phyloP scores from a whole-genome alignment of 2,888 invertebrate genomes.

The Coelopa pilipes region DNA sequence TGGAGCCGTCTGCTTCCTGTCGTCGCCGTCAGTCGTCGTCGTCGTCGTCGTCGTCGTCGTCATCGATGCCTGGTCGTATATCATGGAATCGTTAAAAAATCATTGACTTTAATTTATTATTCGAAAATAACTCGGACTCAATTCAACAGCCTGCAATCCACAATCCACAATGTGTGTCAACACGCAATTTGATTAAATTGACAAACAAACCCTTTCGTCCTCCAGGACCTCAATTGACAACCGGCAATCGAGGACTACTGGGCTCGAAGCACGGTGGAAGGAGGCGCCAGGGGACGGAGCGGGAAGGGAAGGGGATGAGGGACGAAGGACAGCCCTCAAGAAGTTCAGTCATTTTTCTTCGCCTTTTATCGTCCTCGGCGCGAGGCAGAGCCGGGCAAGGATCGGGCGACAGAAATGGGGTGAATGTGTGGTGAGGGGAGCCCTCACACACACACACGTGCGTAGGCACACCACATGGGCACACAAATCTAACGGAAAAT shows the following conservation, averaged over 20 bases:
- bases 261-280: no score
- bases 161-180: slow-evolving; percentile 32
- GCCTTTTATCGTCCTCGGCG: no score
- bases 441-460: background rate
- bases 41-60: no score
- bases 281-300: background rate
- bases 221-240: no score
- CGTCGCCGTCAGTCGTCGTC: no score
- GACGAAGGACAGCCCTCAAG: background rate
- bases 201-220: slow-evolving; percentile 41
- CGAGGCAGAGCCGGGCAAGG: no score
- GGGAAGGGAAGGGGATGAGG: background rate
- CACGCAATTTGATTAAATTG: slow-evolving; percentile 43
- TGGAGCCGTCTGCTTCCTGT: background rate
- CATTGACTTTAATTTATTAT: slow-evolving; percentile 31
- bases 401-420: no score
- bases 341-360: slow-evolving; percentile 18
- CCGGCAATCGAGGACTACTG: no score
- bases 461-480: background rate
- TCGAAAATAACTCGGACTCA: background rate
- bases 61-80: no score
- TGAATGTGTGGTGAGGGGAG: no score
- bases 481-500: slow-evolving; percentile 26
- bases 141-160: background rate
- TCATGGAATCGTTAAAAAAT: slow-evolving; percentile 19